Conservation (phyloP, 2,113 vertebrate species). For the Macaca mulatta region DNA sequence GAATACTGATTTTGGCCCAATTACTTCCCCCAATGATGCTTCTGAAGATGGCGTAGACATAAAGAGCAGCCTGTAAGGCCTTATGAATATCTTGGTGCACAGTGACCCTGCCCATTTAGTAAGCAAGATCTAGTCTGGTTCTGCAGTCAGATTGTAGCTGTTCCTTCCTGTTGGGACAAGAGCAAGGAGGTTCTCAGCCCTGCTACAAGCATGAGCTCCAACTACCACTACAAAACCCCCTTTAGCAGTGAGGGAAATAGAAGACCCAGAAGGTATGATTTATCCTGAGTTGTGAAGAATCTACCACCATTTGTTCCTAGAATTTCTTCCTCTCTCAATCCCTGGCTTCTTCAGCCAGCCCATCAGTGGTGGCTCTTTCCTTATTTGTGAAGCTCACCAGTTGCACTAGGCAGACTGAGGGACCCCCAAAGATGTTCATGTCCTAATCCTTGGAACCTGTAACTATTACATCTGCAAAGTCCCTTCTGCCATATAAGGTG, state of each 20-base stretch:
- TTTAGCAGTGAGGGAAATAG: background rate
- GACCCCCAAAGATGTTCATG: background rate
- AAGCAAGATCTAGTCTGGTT: background rate
- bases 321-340: background rate
- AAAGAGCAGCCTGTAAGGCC: accelerated
- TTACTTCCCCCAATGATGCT: background rate
- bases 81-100: background rate
- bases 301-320: background rate
- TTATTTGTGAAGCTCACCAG: background rate
- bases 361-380: background rate
- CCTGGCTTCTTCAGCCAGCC: background rate
- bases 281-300: background rate
- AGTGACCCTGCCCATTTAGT: accelerated
- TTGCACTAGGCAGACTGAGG: background rate
- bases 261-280: background rate
- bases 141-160: background rate
- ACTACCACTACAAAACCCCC: background rate
- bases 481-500: too few species aligned
- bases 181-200: background rate
- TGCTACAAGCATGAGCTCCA: background rate
- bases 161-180: background rate
- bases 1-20: background rate
- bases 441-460: background rate
- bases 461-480: too few species aligned
- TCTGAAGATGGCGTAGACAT: background rate